Evolutionary conservation across 2,797 vertebrate genomes (phyloP).

Genomic region (Knipowitschia caucasica): DNA sequence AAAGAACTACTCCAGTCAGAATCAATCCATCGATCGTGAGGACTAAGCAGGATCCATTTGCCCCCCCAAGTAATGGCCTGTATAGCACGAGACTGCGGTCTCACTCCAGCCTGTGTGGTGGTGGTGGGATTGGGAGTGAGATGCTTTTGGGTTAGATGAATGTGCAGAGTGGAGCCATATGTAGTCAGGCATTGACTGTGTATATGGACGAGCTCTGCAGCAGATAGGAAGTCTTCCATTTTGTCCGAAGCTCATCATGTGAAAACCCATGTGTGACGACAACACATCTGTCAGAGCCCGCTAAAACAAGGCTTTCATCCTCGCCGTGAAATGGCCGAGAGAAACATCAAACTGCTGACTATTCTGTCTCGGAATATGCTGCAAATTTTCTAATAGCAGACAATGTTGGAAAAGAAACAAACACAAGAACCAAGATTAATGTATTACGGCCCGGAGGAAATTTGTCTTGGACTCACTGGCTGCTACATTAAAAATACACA

Average conservation of each 20-base stretch:
- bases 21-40: slow-evolving; percentile 38
- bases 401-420: background rate
- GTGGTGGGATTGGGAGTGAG: background rate
- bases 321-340: background rate
- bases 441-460: too few relatives aligned
- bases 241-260: background rate
- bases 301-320: background rate
- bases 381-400: background rate
- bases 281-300: background rate
- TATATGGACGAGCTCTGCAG: slow-evolving; percentile 15
- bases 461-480: too few relatives aligned
- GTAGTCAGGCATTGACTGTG: slow-evolving; percentile 24
- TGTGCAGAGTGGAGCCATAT: background rate
- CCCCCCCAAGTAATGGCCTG: slow-evolving; percentile 29
- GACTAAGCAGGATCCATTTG: slow-evolving; percentile 36
- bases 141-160: slow-evolving; percentile 20
- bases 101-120: slow-evolving; percentile 12
- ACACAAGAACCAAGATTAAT: too few relatives aligned
- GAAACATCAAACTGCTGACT: background rate
- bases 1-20: slow-evolving; percentile 17
- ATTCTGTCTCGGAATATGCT: background rate
- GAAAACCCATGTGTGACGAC: background rate
- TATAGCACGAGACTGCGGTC: slow-evolving; percentile 12
- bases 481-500: too few relatives aligned
- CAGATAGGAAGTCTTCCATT: background rate